Evolutionary conservation across 2,113 vertebrate species (phyloP).

Genomic region (Numida meleagris): DNA sequence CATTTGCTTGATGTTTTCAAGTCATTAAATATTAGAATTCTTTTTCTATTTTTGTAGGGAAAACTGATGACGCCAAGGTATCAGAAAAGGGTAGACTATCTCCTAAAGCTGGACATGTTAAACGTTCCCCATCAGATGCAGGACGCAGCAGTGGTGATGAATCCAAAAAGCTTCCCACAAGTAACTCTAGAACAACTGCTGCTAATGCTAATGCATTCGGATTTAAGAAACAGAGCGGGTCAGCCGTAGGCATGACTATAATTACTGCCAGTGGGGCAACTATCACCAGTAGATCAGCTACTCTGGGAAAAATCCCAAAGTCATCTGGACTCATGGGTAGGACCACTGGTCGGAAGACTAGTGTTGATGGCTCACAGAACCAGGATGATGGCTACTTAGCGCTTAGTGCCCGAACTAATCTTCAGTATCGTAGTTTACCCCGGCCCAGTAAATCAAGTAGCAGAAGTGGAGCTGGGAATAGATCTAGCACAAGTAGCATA

Average conservation of each 20-base stretch:
- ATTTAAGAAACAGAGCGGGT: constrained; percentile 93
- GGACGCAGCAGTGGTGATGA: constrained; percentile 95
- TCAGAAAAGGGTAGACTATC: constrained; percentile 94
- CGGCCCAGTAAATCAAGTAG: constrained; percentile 91
- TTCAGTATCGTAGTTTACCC: constrained; percentile 96
- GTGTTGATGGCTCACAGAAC: constrained; percentile 83
- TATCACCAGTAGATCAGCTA: constrained; percentile 95
- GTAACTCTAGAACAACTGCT: constrained; percentile 81
- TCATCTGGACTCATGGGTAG: constrained; percentile 85
- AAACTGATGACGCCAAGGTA: constrained; percentile 97
- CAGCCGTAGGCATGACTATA: constrained; percentile 82
- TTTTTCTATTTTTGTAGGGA: constrained; percentile 81
- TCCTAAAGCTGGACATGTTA: constrained; percentile 87
- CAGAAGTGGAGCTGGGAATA: constrained; percentile 88
- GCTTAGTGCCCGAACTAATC: constrained; percentile 88
- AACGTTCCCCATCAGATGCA: constrained; percentile 93
- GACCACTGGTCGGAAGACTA: constrained; percentile 81
- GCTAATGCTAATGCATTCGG: constrained; percentile 90
- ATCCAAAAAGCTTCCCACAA: constrained; percentile 84
- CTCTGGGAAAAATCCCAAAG: constrained; percentile 95
- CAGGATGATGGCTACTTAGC: constrained; percentile 92
- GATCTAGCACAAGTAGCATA: constrained; percentile 97
- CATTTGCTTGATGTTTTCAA: constrained; percentile 67
- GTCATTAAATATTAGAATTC: constrained; percentile 67
- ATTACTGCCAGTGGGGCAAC: constrained; percentile 94